Base-by-base conservation (phyloP, 2,888 invertebrate genomes). In the Furcula furcula region DNA sequence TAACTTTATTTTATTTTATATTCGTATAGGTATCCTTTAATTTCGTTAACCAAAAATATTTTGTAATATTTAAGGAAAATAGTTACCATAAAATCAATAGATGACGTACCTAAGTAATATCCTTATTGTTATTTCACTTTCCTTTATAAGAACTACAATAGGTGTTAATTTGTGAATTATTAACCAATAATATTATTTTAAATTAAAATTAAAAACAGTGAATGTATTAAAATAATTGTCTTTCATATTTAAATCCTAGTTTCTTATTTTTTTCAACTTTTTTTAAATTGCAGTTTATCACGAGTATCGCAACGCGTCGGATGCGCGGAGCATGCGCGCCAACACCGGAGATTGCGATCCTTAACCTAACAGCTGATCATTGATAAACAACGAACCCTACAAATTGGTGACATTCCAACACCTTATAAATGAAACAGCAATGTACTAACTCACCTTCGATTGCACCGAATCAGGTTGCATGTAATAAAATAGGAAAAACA, bases 401-500 rank as follows among this genome's bases (percentile, higher is more conserved):
- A 49, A 40, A 21, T 30, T 26, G n/a, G 10, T 29, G 13, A 27
- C 30, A 54, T 34, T 21, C 26, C 36, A 52, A 45, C 31, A 9
- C 4, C 21, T 36, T 1, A 54, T 29, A 29, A 43, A 40, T 29
- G n/a, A 41, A 29, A 53, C 10, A 6, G 27, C 22, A 36, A 20
- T 15, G n/a, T 22, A 35, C 11, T 22, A 44, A 55, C 66, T 48
- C 60, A 87, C 87, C 87, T 87, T 87, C 30, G 74, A 67, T 44
- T 74, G 76, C 25, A 72, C 47, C 7, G 84, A 63, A 54, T 84
- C 87, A 34, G 87, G 76, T 52, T 87, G 86, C 81, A 87, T 86
- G 63, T 76, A 87, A 65, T 87, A 88, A 51, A 87, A 76, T 37
- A 88, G 62, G 61, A 80, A 76, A 58, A 82, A 83, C 72, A 85